A percentile compares a stretch with the other conserved stretches of the same genome.
These are phyloP conservation scores for Lasius platythorax DNA, from an alignment of 2,888 invertebrate genomes.

Conservation along the genomic window DNA sequence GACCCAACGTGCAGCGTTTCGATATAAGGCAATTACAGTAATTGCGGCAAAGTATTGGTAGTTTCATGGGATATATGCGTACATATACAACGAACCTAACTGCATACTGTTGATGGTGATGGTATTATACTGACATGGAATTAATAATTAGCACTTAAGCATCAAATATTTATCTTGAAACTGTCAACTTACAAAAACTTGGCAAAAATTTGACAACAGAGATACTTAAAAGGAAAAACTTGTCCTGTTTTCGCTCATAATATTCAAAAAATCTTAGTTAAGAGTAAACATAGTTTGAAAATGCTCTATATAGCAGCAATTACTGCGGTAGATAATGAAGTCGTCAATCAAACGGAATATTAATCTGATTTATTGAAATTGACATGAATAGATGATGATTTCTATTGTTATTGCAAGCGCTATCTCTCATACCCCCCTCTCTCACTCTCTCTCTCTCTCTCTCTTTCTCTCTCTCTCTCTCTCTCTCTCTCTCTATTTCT, in stretches of 20 bases:
- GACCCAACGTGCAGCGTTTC: slow-evolving; percentile 53
- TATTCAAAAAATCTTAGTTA: slow-evolving; percentile 30
- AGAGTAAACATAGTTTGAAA: slow-evolving; percentile 10
- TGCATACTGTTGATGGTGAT: slow-evolving; percentile 49
- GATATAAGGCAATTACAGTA: slow-evolving; percentile 78
- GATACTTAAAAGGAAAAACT: neutral
- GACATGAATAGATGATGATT: slow-evolving; percentile 44
- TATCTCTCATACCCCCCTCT: neutral
- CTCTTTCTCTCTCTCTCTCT: slow-evolving; percentile 44
- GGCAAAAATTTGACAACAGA: neutral
- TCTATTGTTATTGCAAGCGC: slow-evolving; percentile 38
- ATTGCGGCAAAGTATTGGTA: slow-evolving; percentile 77
- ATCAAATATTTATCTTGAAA: neutral
- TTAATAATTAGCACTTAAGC: neutral
- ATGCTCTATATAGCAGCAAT: slow-evolving; percentile 24
- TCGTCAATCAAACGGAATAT: slow-evolving; percentile 44
- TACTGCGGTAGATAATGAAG: slow-evolving; percentile 31
- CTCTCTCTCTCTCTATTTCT: slow-evolving; percentile 15
- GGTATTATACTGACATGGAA: slow-evolving; percentile 51
- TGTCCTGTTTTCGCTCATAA: neutral
- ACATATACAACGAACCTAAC: neutral
- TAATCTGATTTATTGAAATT: slow-evolving; percentile 49
- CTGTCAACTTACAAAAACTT: neutral
- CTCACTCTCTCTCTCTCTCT: slow-evolving; percentile 55
- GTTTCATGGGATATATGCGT: slow-evolving; percentile 38